Evolutionary conservation across 2,888 invertebrate genomes (phyloP).

Genomic region (Torymus tubicola): DNA sequence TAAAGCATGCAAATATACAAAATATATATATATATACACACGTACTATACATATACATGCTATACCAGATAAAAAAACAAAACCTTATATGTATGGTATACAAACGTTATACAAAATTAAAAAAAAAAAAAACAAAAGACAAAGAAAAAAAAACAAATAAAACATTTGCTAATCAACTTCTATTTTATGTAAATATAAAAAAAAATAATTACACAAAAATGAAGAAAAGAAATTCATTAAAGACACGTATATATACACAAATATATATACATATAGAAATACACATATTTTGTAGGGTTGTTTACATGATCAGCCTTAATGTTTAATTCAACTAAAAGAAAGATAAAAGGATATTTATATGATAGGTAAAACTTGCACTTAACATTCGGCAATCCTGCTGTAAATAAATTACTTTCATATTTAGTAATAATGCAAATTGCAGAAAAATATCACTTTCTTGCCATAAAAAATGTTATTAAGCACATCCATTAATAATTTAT

Average conservation of each 20-base stretch:
- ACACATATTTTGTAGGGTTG: conserved; percentile 77
- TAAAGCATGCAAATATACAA: conserved; percentile 61
- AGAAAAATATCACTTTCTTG: conserved; percentile 64
- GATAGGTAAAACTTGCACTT: conserved; percentile 53
- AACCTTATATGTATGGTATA: conserved; percentile 47
- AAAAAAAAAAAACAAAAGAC: conserved; percentile 54
- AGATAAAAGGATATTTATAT: conserved; percentile 56
- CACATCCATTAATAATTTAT: conserved; percentile 63
- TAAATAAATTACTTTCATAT: conserved; percentile 55
- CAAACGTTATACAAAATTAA: conserved; percentile 61
- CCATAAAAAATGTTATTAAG: conserved; percentile 73
- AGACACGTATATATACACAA: conserved; percentile 61
- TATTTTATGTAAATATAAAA: conserved; percentile 64
- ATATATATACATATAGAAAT: conserved; percentile 74
- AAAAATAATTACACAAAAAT: conserved; percentile 59
- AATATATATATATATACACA: conserved; percentile 53
- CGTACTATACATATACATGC: conserved; percentile 31
- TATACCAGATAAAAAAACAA: conserved; percentile 38
- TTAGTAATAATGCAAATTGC: conserved; percentile 45
- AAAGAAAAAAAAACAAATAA: conserved; percentile 56
- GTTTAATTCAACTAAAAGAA: conserved; percentile 70
- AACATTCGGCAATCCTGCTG: conserved; percentile 55
- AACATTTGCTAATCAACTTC: conserved; percentile 57
- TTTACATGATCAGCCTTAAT: conserved; percentile 77
- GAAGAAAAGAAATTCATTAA: conserved; percentile 61